Percentiles rank a stretch among this genome's conserved stretches.
phyloP scores from a whole-genome alignment of 1,140 invertebrate genomes.

The Papilio xuthus region DNA sequence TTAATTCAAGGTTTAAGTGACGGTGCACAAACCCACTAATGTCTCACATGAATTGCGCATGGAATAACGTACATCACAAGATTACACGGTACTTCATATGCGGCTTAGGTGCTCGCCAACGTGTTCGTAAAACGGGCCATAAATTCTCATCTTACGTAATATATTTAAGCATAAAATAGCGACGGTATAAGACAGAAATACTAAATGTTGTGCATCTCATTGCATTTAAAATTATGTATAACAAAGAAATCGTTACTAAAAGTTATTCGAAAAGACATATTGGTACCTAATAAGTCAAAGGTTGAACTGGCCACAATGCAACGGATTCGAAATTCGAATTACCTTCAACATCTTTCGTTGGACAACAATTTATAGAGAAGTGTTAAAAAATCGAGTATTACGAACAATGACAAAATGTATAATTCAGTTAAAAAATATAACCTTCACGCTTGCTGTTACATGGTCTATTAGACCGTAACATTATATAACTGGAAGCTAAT shows the following conservation, averaged over 20 bases:
- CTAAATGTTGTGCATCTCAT: background rate
- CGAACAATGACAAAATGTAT: conserved; percentile 37
- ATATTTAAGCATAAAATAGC: background rate
- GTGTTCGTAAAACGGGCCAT: conserved; percentile 14
- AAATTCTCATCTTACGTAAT: conserved; percentile 15
- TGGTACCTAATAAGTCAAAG: background rate
- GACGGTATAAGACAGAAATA: background rate
- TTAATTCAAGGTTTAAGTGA: background rate
- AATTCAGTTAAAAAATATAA: conserved; percentile 37
- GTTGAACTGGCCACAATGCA: background rate
- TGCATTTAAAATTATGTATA: background rate
- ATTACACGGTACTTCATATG: conserved; percentile 11
- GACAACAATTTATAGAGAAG: conserved; percentile 8
- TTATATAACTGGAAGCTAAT: conserved; percentile 34
- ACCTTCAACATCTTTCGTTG: conserved; percentile 23
- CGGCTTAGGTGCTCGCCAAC: background rate
- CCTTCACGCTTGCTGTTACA: conserved; percentile 36
- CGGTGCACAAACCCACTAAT: background rate
- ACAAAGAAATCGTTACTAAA: background rate
- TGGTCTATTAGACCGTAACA: conserved; percentile 36
- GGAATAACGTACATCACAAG: conserved; percentile 1
- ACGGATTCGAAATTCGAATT: background rate
- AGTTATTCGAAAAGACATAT: background rate
- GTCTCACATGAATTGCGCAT: background rate
- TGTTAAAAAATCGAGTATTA: conserved; percentile 32